Evolutionary conservation across 2,888 invertebrate species (phyloP).

Genomic region (Podabrus alpinus): DNA sequence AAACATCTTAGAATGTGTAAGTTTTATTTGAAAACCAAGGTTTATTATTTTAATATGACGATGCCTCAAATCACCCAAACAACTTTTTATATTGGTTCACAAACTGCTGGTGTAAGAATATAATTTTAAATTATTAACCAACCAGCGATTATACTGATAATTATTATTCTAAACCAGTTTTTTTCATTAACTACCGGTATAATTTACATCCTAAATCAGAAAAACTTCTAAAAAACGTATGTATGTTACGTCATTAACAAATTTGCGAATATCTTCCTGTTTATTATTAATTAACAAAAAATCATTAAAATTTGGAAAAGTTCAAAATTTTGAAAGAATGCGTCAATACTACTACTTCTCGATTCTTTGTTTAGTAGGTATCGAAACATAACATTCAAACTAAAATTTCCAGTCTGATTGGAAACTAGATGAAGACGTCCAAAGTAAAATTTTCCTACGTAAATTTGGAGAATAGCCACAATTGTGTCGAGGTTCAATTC

Average conservation of each 20-base stretch:
- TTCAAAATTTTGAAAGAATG: background rate
- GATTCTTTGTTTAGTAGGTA: too few species aligned
- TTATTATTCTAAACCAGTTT: background rate
- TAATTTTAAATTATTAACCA: background rate
- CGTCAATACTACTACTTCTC: too few species aligned
- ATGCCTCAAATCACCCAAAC: background rate
- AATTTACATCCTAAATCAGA: background rate
- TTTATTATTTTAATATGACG: slow-evolving; percentile 3
- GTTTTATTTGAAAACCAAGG: slow-evolving; percentile 1
- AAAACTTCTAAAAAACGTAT: background rate
- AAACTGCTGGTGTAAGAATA: background rate
- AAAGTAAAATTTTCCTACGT: too few species aligned
- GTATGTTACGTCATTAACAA: background rate
- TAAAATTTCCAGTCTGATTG: background rate
- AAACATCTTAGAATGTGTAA: background rate
- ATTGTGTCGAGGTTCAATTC: too few species aligned
- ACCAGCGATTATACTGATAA: background rate
- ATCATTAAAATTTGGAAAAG: background rate
- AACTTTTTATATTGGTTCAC: background rate
- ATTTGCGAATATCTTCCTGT: background rate
- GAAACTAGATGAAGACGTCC: too few species aligned
- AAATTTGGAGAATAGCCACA: too few species aligned
- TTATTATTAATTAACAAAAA: background rate
- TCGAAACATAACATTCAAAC: background rate
- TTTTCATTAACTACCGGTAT: background rate